phyloP scores from a whole-genome alignment of 2,797 vertebrate genomes.

The Platalea minor region DNA sequence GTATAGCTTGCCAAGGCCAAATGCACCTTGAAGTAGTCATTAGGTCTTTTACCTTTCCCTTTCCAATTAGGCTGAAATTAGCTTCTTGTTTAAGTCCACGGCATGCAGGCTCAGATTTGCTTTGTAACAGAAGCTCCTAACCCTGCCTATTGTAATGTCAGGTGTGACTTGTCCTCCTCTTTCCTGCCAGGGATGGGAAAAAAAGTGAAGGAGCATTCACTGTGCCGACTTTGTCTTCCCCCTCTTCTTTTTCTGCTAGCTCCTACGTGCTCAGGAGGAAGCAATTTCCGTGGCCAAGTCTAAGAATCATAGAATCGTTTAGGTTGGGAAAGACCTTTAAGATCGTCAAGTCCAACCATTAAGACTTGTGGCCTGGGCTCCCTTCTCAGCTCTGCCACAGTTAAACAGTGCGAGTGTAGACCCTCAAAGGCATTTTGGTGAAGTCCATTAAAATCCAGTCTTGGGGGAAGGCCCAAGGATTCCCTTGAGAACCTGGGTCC shows the following conservation, averaged over 20 bases:
- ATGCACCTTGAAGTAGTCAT: not conserved
- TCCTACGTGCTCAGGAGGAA: not conserved
- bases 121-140: not conserved
- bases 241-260: not conserved
- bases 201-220: not conserved
- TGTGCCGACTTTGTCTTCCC: not conserved
- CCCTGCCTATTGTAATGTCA: not conserved
- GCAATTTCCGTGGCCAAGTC: fast-evolving
- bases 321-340: too few species aligned
- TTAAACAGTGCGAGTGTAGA: not conserved
- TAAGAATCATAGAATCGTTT: too few species aligned
- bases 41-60: not conserved
- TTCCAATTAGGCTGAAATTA: slow-evolving; percentile 1
- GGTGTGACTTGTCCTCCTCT: slow-evolving; percentile 4
- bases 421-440: not conserved
- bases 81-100: not conserved
- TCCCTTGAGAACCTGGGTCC: not conserved
- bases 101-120: not conserved
- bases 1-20: not conserved
- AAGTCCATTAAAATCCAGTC: not conserved
- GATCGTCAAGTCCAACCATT: too few species aligned
- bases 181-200: not conserved
- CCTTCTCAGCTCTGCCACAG: not conserved
- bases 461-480: not conserved
- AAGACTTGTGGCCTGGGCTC: not conserved